These are phyloP conservation scores for Tribolium castaneum DNA, from an alignment of 1,140 invertebrate species.

Conservation along the genomic window DNA sequence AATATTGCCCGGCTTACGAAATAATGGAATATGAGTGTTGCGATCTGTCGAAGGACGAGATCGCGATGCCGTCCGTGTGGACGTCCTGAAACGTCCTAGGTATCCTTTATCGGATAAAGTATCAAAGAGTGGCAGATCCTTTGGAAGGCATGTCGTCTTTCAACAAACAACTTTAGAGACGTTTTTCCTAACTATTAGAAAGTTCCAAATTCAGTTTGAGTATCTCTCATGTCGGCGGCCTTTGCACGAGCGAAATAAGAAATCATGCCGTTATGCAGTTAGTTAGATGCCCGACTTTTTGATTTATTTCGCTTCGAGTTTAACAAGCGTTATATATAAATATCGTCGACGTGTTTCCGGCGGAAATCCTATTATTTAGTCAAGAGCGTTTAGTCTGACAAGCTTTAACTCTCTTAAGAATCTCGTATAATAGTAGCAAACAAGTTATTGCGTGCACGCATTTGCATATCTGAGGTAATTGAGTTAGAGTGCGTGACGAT, in stretches of 20 bases:
- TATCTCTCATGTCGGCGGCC: background rate
- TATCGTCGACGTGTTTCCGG: background rate
- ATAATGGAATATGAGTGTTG: background rate
- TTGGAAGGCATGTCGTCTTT: conserved; percentile 9
- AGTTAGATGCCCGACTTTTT: conserved; percentile 1
- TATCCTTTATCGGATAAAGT: conserved; percentile 9
- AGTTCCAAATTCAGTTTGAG: conserved; percentile 27
- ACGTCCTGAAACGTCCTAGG: background rate
- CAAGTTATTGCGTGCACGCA: conserved; percentile 16
- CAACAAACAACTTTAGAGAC: conserved; percentile 2
- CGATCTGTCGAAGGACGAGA: background rate
- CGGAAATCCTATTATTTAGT: conserved; percentile 10
- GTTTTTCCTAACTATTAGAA: conserved; percentile 34
- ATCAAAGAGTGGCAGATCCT: conserved; percentile 15
- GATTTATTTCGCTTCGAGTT: background rate
- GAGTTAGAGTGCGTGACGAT: conserved; percentile 27
- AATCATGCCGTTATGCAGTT: background rate
- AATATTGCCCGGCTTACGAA: background rate
- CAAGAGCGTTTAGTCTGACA: background rate
- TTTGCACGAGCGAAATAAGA: background rate
- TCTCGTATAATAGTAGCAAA: conserved; percentile 18
- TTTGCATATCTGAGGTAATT: conserved; percentile 30
- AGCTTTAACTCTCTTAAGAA: conserved; percentile 22
- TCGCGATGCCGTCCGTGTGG: background rate
- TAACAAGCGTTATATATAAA: conserved; percentile 13